Evolutionary conservation across 2,888 invertebrate genomes (phyloP), one percentile per base, ranked within the genome.

Genomic region (Pristionchus entomophagus): DNA sequence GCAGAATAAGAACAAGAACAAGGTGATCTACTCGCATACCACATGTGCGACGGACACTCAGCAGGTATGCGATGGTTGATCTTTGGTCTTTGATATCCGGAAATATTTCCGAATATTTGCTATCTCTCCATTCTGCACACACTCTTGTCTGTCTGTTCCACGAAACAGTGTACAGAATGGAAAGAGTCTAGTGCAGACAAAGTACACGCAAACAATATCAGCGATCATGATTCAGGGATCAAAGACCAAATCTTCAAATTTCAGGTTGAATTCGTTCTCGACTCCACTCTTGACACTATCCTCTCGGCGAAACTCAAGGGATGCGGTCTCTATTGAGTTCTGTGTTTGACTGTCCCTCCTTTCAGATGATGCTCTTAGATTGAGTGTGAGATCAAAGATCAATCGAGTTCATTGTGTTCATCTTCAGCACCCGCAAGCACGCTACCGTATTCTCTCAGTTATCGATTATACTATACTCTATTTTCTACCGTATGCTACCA

Each of bases 301-400:
- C 88, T 93, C n/a, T 92, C 92, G 14, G 88, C 91, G 35, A 93
- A 93, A 84, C 88, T 93, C 32, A 93, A 93, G 86, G 93, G 93
- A 69, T 93, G 93, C 85, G 93, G 93, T 26, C 88, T 93, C 41
- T 93, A 92, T 81, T 92, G 86, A 91, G 56, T 80, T 73, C 73
- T 26, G 73, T 73, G 22, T 73, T n/a, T 69, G 38, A 69, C 69
- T 38, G 19, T 10, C 17, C 41, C 26, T 73, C 41, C 65, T 73
- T 73, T 73, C 73, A 73, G 73, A 73, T 73, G 73, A 73, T 73
- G 73, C 73, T 73, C 38, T 41, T 73, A 73, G 73, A 73, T 35
- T 73, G 73, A 73, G 35, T 35, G 41, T 35, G 41, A 45, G n/a
- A n/a, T n/a, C n/a, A n/a, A n/a, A n/a, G n/a, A n/a, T n/a, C n/a